These are phyloP conservation scores for Norana najaformis DNA, from an alignment of 2,888 invertebrate species.

Conservation along the genomic window DNA sequence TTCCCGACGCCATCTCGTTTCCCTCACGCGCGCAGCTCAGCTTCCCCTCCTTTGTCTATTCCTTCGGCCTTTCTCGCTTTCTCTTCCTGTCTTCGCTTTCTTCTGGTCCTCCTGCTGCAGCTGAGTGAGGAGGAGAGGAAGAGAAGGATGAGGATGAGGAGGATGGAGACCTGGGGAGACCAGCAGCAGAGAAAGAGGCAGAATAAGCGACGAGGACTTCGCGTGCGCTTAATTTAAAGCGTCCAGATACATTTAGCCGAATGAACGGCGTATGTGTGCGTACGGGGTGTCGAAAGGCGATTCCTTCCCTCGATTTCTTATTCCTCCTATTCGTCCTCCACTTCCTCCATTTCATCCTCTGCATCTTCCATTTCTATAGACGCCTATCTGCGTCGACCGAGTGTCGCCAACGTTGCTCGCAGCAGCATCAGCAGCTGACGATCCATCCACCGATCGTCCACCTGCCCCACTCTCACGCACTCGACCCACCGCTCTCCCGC, in stretches of 20 bases:
- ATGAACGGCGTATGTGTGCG: neutral
- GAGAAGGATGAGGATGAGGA: neutral
- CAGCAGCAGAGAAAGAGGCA: neutral
- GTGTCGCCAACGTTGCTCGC: neutral
- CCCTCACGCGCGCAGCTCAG: neutral
- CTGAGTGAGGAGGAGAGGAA: neutral
- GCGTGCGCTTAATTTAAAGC: neutral
- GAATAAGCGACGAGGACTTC: neutral
- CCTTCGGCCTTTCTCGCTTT: neutral
- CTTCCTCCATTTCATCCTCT: neutral
- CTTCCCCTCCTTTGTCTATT: neutral
- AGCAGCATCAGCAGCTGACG: neutral
- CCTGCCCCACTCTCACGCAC: neutral
- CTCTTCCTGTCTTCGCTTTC: neutral
- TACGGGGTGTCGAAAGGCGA: neutral
- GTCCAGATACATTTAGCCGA: neutral
- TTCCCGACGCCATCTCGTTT: neutral
- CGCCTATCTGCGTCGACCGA: neutral
- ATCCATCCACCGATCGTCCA: neutral
- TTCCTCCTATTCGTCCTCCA: neutral
- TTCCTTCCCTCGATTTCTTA: neutral
- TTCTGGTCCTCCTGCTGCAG: neutral
- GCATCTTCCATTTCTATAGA: neutral
- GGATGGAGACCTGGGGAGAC: neutral
- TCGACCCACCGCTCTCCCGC: neutral